Base-by-base conservation (phyloP, 2,888 invertebrate species). In the Allygus modestus region DNA sequence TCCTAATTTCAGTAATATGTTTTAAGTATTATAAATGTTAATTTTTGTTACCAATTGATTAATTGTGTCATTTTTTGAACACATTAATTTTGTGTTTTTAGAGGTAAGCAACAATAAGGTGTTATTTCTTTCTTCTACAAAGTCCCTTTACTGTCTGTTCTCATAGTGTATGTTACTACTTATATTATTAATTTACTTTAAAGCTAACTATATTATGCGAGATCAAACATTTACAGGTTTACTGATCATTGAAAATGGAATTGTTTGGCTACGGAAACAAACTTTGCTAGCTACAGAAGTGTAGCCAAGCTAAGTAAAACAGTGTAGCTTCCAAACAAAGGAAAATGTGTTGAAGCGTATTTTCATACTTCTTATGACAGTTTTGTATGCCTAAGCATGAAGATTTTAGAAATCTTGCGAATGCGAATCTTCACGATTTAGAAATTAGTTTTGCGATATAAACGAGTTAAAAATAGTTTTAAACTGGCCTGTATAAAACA, bases 231-330 rank as follows among this genome's bases (percentile, higher is more conserved):
- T n/a, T n/a, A n/a, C n/a, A n/a, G n/a, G n/a, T n/a, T n/a, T n/a
- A n/a, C n/a, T 46, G 12, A 46, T 46, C 46, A 46, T 54, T 54
- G 23, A 23, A 46, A 46, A 12, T 54, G 23, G 46, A 54, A 71
- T 37, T n/a, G 37, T 41, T 20, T 71, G n/a, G 37, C 71, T 71
- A 71, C 71, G 26, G 65, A 77, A 37, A 73, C 11, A 46, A n/a
- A 79, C 79, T 79, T 79, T 79, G 31, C 58, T 79, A 58, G 11
- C 79, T 79, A 79, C 37, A 79, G 79, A 17, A 20, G 17, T 79
- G 79, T 79, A 79, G 79, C 23, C 28, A 79, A 54, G 58, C 54
- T 54, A 79, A 79, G 79, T 79, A 79, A 79, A 33, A 41, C 26
- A 65, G 28, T 26, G 65, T 65, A 65, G 65, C 65, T 54, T 54